Conservation (phyloP, 1,140 invertebrate genomes). For the Dufourea novaeangliae region DNA sequence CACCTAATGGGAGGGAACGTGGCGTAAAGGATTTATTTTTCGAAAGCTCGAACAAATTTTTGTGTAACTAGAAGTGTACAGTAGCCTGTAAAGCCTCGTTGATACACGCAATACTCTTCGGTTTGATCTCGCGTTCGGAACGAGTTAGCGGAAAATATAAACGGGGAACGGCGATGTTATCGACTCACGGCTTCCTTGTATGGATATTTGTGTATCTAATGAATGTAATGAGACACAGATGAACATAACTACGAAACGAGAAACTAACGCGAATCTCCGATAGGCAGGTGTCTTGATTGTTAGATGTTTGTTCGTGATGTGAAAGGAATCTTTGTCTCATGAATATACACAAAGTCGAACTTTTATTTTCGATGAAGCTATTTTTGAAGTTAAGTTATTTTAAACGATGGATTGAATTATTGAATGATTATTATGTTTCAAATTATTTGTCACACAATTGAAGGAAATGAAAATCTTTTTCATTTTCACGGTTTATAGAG, state of each 20-base stretch:
- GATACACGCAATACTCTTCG: neutral
- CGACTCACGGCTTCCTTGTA: constrained; percentile 5
- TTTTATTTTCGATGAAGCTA: neutral
- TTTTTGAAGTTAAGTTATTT: too few species aligned
- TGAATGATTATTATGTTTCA: too few species aligned
- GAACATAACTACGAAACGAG: neutral
- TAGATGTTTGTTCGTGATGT: neutral
- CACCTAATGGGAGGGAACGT: neutral
- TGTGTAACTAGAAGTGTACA: constrained; percentile 17
- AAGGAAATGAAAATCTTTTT: too few species aligned
- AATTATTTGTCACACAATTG: too few species aligned
- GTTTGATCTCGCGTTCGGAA: neutral
- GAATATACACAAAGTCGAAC: too few species aligned
- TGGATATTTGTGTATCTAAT: neutral
- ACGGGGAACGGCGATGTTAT: neutral
- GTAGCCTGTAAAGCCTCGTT: constrained; percentile 1
- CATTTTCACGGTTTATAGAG: too few species aligned
- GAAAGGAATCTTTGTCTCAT: neutral
- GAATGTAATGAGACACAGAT: neutral
- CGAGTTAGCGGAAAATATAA: neutral
- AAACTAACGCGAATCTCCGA: neutral
- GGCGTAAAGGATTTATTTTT: constrained; percentile 12
- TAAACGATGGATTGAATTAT: too few species aligned
- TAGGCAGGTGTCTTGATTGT: neutral
- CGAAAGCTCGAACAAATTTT: constrained; percentile 10